Evolutionary conservation across 2,113 vertebrate genomes (phyloP), one percentile per base, ranked within the genome.

Genomic region (Mohoua ochrocephala): DNA sequence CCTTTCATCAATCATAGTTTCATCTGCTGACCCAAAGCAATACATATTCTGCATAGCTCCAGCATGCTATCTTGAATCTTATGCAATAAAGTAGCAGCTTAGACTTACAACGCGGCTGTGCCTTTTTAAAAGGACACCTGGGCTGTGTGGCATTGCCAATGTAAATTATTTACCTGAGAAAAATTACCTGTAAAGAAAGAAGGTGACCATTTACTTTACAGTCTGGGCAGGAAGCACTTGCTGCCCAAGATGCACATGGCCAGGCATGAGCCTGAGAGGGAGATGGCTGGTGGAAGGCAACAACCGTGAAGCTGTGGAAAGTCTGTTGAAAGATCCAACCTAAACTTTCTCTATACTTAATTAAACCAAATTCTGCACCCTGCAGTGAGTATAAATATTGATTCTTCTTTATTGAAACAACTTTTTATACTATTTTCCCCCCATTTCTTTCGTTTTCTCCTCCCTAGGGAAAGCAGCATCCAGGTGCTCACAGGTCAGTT

Each of bases 351-450:
- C 10, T 44, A 11, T 26, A 56, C 41, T 52, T n/a, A 74, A 45
- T 56, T 60, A 64, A 87, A 33, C 10, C 24, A 47, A 75, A 64
- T 47, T 15, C 44, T 71, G 56, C 10, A 54, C 8, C 6, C 44
- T 59, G 20, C 2, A 4, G 7, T 3, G 18, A 45, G 5, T 15
- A n/a, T 21, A 81, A 84, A 67, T 27, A 69, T 12, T n/a, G 33
- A 63, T 60, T 78, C 22, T 47, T 52, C n/a, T 73, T 86, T 57
- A 53, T 42, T 41, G n/a, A 73, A 88, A 57, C 15, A 57, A 24
- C 5, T n/a, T 88, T 53, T 60, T 11, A 37, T 14, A 31, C 11
- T 4, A n/a, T 49, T 7, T 1, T 1, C 2, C 2, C 5, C 0
- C 5, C 1, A 2, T 45, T 89, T 49, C 39, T 63, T 75, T 63